A percentile compares a stretch with the other conserved stretches of the same genome.
Conservation (phyloP, 2,113 vertebrate genomes). For the Tachycineta bicolor region DNA sequence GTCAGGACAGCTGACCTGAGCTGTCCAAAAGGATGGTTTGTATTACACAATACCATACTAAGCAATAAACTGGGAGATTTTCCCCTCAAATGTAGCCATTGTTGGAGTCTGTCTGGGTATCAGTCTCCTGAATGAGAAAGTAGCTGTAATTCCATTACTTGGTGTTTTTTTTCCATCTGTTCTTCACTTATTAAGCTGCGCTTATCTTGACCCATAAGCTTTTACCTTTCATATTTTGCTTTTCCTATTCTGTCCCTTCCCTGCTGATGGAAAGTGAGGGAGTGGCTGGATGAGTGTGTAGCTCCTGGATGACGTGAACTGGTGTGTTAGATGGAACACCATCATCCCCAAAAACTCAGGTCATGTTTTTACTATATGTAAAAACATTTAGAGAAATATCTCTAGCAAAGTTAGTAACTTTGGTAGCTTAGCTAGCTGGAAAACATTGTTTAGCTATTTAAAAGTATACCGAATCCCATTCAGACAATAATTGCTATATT, state of each 20-base stretch:
- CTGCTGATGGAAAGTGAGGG: not conserved
- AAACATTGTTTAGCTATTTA: not conserved
- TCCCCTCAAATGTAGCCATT: not conserved
- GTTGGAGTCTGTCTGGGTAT: not conserved
- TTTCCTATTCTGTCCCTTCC: not conserved
- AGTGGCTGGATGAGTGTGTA: not conserved
- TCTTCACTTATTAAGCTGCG: not conserved
- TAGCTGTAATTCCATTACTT: not conserved
- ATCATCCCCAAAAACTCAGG: not conserved
- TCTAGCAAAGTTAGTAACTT: not conserved
- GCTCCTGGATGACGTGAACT: not conserved
- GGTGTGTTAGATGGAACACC: not conserved
- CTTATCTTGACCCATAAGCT: not conserved
- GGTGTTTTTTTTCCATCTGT: rapidly evolving
- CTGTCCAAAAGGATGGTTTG: not conserved
- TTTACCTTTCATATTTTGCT: not conserved
- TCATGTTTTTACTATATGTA: not conserved
- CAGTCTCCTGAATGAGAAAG: not conserved
- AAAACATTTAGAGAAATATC: not conserved
- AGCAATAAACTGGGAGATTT: not conserved
- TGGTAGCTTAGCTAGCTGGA: not conserved
- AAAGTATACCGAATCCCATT: not conserved
- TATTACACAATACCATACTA: not conserved
- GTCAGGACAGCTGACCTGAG: not conserved
- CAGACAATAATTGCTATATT: not conserved